Evolutionary conservation across 1,140 invertebrate species (phyloP).

Genomic region (Vanessa atalanta): DNA sequence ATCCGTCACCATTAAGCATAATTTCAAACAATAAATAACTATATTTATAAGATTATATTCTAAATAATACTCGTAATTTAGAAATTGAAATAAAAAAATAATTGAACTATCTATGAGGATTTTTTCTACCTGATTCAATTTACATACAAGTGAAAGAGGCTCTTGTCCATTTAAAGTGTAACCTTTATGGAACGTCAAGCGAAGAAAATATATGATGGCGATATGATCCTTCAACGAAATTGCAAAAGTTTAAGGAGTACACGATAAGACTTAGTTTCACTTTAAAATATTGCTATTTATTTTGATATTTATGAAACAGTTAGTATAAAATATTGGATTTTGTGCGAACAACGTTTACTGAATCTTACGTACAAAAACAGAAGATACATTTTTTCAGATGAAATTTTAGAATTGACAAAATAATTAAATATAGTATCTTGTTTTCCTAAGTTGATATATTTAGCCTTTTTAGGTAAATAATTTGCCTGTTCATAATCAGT

Average conservation of each 20-base stretch:
- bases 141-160: conserved; percentile 12
- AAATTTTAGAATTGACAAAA: no score
- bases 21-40: no score
- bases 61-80: background rate
- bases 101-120: background rate
- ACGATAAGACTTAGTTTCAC: conserved; percentile 21
- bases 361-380: no score
- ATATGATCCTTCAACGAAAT: conserved; percentile 37
- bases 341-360: no score
- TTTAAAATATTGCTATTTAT: conserved; percentile 30
- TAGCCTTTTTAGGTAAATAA: no score
- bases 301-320: conserved; percentile 5
- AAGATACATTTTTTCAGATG: no score
- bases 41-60: no score
- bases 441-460: no score
- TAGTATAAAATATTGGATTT: background rate
- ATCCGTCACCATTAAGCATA: no score
- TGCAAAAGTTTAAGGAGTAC: conserved; percentile 36
- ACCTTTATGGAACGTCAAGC: conserved; percentile 36
- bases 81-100: background rate
- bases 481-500: no score
- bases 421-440: no score
- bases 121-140: conserved; percentile 16
- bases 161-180: conserved; percentile 25
- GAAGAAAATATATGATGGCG: conserved; percentile 32